phyloP scores from a whole-genome alignment of 2,113 vertebrate species.

The Scomber scombrus region DNA sequence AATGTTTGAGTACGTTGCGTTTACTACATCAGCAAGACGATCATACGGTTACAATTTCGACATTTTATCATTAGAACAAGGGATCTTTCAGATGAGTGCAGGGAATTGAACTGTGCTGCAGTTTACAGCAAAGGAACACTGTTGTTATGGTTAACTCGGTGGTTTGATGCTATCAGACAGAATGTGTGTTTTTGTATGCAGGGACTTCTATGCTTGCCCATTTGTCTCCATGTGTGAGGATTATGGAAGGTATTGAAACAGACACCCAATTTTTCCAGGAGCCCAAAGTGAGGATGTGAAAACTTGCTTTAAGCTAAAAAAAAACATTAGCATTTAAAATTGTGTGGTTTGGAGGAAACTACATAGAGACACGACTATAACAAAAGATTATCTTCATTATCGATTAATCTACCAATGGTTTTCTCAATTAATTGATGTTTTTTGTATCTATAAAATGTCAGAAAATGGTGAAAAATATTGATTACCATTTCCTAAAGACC shows the following conservation, averaged over 20 bases:
- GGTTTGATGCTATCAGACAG: slow-evolving; percentile 30
- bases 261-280: neutral
- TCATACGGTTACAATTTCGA: neutral
- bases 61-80: slow-evolving; percentile 3
- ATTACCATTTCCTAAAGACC: no score
- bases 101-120: neutral
- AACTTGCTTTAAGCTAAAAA: neutral
- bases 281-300: neutral
- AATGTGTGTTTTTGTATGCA: slow-evolving; percentile 14
- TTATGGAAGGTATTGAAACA: neutral
- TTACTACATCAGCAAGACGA: neutral
- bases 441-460: no score
- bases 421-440: no score
- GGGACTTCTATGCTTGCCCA: neutral
- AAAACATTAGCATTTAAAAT: neutral
- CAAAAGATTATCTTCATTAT: no score
- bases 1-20: slow-evolving; percentile 19
- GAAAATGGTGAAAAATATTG: no score
- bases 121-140: neutral
- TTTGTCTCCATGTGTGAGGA: slow-evolving; percentile 17
- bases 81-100: slow-evolving; percentile 22
- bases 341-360: neutral
- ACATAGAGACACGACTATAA: no score
- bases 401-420: no score
- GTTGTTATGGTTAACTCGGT: slow-evolving; percentile 25